phyloP scores from a whole-genome alignment of 2,797 vertebrate species.

The Lutra lutra region DNA sequence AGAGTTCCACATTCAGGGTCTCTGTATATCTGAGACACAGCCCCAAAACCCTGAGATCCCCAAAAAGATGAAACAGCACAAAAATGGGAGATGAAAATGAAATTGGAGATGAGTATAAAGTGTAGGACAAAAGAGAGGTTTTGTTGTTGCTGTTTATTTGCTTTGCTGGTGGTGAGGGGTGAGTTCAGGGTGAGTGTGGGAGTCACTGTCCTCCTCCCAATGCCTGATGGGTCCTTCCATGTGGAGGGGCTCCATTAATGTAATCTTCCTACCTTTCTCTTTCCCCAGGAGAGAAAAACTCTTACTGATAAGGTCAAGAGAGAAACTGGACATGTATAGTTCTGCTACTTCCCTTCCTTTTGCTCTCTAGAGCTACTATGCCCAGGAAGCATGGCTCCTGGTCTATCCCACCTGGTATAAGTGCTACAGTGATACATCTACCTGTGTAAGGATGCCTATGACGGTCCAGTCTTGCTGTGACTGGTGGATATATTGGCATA shows the following conservation, averaged over 20 bases:
- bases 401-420: background rate
- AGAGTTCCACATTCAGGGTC: too few relatives aligned
- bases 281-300: background rate
- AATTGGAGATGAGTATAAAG: background rate
- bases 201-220: background rate
- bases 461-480: background rate
- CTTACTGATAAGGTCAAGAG: background rate
- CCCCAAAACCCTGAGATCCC: background rate
- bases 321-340: background rate
- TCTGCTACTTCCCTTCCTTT: background rate
- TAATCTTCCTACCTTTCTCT: background rate
- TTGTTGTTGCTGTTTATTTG: background rate
- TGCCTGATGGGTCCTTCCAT: background rate
- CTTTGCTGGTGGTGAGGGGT: background rate
- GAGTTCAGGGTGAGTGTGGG: background rate
- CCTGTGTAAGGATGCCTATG: fast-evolving
- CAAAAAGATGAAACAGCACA: background rate
- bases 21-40: background rate
- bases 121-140: background rate
- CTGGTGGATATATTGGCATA: background rate
- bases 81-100: background rate
- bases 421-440: background rate
- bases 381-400: background rate
- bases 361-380: background rate
- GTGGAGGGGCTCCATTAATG: background rate